Evolutionary conservation across 2,888 invertebrate genomes (phyloP).

Genomic region (Eueremaeus valkanovi): DNA sequence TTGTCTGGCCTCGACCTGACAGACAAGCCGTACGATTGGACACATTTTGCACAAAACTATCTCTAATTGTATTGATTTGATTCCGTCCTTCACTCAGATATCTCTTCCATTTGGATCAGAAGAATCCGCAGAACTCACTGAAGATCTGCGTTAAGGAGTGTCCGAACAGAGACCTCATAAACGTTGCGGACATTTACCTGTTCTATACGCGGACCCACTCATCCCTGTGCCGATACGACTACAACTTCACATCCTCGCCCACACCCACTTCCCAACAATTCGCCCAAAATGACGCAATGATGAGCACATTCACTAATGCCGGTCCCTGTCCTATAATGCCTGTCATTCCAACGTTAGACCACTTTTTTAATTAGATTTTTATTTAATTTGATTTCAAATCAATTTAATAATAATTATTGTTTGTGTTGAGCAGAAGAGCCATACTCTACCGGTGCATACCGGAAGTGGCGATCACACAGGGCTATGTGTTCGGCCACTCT

Average conservation of each 20-base stretch:
- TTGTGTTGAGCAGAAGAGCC: constrained; percentile 59
- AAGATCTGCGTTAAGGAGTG: constrained; percentile 87
- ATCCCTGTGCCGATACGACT: constrained; percentile 65
- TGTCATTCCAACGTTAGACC: constrained; percentile 64
- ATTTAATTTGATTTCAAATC: neutral
- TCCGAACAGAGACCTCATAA: constrained; percentile 64
- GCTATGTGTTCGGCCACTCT: constrained; percentile 64
- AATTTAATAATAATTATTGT: neutral
- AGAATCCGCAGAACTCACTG: constrained; percentile 68
- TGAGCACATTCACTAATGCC: neutral
- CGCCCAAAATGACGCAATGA: neutral
- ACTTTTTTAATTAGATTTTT: neutral
- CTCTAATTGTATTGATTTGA: neutral
- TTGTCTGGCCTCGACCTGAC: constrained; percentile 72
- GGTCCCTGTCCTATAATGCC: constrained; percentile 77
- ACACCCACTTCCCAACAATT: constrained; percentile 51
- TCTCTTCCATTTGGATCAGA: constrained; percentile 73
- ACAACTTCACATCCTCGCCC: constrained; percentile 48
- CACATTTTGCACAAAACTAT: too few relatives aligned
- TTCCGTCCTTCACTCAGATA: constrained; percentile 5
- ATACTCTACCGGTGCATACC: constrained; percentile 86
- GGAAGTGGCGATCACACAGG: constrained; percentile 54
- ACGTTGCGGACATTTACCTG: constrained; percentile 64
- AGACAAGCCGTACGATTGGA: constrained; percentile 61
- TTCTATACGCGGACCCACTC: constrained; percentile 70